These are phyloP conservation scores for Hippopotamyrus pictus DNA, from an alignment of 2,797 vertebrate genomes.

Conservation along the genomic window DNA sequence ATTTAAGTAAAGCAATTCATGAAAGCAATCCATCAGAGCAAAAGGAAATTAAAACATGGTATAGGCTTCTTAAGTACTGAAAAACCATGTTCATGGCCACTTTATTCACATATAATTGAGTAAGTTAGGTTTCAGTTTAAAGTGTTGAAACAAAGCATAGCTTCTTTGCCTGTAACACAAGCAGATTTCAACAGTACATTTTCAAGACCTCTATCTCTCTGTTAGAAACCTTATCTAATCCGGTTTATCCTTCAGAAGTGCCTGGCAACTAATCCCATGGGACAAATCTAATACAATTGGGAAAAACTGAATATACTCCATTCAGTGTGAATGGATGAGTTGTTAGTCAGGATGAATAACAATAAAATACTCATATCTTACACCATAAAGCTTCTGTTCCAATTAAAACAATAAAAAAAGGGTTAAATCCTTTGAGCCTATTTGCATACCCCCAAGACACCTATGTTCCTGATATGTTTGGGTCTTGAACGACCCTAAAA, in stretches of 20 bases:
- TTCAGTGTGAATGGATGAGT: constrained; percentile 65
- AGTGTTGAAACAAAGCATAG: constrained; percentile 55
- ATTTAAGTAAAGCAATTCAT: constrained; percentile 6
- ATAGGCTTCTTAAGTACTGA: constrained; percentile 54
- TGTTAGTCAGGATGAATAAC: constrained; percentile 65
- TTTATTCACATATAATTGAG: constrained; percentile 53
- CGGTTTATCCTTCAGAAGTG: constrained; percentile 68
- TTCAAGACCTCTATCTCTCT: constrained; percentile 54
- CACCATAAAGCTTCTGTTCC: constrained; percentile 56
- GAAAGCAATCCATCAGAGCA: constrained; percentile 46
- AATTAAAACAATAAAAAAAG: constrained; percentile 55
- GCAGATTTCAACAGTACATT: constrained; percentile 48
- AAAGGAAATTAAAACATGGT: constrained; percentile 52
- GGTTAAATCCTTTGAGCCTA: constrained; percentile 73
- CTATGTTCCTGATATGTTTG: constrained; percentile 65
- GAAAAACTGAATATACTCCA: constrained; percentile 66
- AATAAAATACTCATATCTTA: constrained; percentile 69
- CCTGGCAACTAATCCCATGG: constrained; percentile 64
- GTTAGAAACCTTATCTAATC: constrained; percentile 70
- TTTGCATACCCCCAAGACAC: constrained; percentile 59
- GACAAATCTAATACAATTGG: constrained; percentile 73
- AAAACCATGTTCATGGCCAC: constrained; percentile 41
- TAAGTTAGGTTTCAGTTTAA: constrained; percentile 48
- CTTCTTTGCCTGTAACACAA: constrained; percentile 47
- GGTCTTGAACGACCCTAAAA: constrained; percentile 63